These are phyloP conservation scores for Nesospiza acunhae DNA, from an alignment of 2,113 vertebrate genomes.

Conservation along the genomic window DNA sequence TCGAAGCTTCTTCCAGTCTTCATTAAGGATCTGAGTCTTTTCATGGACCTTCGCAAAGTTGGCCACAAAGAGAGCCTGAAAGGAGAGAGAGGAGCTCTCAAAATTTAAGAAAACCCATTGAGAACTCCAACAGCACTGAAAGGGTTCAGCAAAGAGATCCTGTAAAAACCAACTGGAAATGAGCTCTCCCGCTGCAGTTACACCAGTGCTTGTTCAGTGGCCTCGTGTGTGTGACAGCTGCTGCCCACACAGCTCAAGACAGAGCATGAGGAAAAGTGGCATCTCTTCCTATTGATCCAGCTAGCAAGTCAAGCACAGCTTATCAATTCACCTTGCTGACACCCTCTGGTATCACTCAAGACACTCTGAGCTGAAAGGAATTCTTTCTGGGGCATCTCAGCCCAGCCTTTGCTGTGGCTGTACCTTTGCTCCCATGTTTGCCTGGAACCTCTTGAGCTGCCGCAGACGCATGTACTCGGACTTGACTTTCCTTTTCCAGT, in stretches of 20 bases:
- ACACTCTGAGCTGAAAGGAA: neutral
- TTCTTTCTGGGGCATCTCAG: neutral
- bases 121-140: neutral
- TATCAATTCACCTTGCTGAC: neutral
- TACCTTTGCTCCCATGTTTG: conserved; percentile 92
- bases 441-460: conserved; percentile 91
- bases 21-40: conserved; percentile 87
- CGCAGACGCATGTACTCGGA: conserved; percentile 96
- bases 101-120: rapidly evolving
- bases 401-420: neutral
- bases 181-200: neutral
- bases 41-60: conserved; percentile 92
- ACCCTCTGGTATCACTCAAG: neutral
- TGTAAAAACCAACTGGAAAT: rapidly evolving
- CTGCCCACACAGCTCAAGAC: rapidly evolving
- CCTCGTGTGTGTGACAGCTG: rapidly evolving
- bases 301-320: neutral
- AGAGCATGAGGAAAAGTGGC: rapidly evolving
- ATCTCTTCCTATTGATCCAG: neutral
- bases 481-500: conserved; percentile 96
- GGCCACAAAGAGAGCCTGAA: conserved; percentile 87
- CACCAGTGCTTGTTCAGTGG: rapidly evolving
- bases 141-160: neutral
- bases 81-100: neutral
- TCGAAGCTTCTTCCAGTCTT: conserved; percentile 91